Evolutionary conservation across 1,140 invertebrate species (phyloP), one percentile per base, ranked within the genome.

Genomic region (Solen grandis): DNA sequence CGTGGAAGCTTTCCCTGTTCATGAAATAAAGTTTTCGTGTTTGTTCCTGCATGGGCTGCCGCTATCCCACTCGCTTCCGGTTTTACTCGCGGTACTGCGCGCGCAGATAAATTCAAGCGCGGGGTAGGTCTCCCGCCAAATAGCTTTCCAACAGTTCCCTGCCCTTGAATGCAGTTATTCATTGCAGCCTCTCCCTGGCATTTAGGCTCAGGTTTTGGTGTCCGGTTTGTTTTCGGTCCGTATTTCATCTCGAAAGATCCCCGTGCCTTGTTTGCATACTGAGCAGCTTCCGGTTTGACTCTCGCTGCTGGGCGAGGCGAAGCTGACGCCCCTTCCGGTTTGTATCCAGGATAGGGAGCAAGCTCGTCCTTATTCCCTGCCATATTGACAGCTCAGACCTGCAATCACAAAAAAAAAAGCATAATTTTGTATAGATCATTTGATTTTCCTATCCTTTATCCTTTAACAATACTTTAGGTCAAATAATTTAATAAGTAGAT

Each of bases 341-440:
- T 88, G 75, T 85, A 88, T 0, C 88, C 88, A n/a, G 89, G 89
- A 74, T 88, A 90, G 16, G 89, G 89, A n/a, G n/a, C n/a, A n/a
- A n/a, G n/a, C n/a, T n/a, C n/a, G n/a, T n/a, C n/a, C n/a, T n/a
- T n/a, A n/a, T n/a, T n/a, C n/a, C n/a, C n/a, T n/a, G n/a, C n/a
- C n/a, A n/a, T n/a, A n/a, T n/a, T n/a, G n/a, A n/a, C n/a, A n/a
- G n/a, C n/a, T n/a, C n/a, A n/a, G n/a, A n/a, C n/a, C n/a, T n/a
- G n/a, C n/a, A n/a, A n/a, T n/a, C n/a, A n/a, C n/a, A n/a, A n/a
- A n/a, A n/a, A n/a, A n/a, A n/a, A n/a, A n/a, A n/a, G n/a, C n/a
- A n/a, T n/a, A n/a, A n/a, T n/a, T n/a, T n/a, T n/a, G n/a, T n/a
- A n/a, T n/a, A n/a, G n/a, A n/a, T n/a, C n/a, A n/a, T n/a, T n/a